A percentile compares a stretch with the other conserved stretches of the same genome.
phyloP scores from a whole-genome alignment of 1,140 invertebrate genomes.

The Formica selysi region DNA sequence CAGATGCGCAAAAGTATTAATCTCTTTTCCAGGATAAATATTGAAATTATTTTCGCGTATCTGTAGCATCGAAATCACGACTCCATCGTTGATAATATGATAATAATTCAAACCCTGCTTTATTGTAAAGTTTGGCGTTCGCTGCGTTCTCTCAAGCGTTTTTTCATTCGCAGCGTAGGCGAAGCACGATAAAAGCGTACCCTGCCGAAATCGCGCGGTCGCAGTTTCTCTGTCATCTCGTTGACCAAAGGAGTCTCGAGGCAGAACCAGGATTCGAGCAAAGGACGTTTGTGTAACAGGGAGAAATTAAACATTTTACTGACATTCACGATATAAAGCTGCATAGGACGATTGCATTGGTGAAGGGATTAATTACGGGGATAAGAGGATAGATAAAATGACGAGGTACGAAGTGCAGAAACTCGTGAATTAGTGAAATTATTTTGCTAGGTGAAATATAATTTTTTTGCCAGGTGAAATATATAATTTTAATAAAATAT shows the following conservation, averaged over 20 bases:
- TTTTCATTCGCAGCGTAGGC: slow-evolving; percentile 34
- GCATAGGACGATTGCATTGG: slow-evolving; percentile 43
- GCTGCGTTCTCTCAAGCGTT: slow-evolving; percentile 32
- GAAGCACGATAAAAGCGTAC: slow-evolving; percentile 56
- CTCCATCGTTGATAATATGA: neutral
- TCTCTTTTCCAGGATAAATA: neutral
- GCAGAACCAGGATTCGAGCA: slow-evolving; percentile 67
- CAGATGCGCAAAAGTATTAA: neutral
- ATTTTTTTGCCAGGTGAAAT: slow-evolving; percentile 18
- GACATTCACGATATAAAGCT: slow-evolving; percentile 73
- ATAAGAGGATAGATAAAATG: neutral
- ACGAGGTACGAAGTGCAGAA: neutral
- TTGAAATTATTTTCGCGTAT: neutral
- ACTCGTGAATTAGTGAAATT: slow-evolving; percentile 8
- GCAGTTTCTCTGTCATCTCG: slow-evolving; percentile 68
- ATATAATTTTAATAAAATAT: neutral
- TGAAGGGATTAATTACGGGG: slow-evolving; percentile 21
- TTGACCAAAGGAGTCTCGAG: slow-evolving; percentile 62
- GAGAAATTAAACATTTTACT: slow-evolving; percentile 63
- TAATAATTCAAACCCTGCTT: slow-evolving; percentile 37
- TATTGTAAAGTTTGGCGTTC: neutral
- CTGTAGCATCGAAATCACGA: neutral
- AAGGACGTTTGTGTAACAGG: slow-evolving; percentile 65
- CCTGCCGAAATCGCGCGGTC: slow-evolving; percentile 18
- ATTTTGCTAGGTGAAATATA: slow-evolving; percentile 8